Conservation (phyloP, 2,797 vertebrate species). For the Coregonus sp. region DNA sequence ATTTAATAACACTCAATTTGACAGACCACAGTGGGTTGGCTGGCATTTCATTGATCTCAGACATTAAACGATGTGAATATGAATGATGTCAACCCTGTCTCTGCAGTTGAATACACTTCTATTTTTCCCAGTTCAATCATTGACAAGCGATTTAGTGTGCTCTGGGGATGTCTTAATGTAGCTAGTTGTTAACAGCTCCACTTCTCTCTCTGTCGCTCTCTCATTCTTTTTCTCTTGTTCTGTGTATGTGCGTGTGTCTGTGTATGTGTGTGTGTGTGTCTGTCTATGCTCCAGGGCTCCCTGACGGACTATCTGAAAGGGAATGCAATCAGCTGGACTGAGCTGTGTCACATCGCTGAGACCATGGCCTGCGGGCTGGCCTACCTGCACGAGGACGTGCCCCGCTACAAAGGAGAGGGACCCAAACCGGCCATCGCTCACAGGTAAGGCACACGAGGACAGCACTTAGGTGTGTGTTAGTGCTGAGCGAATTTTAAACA, state of each 20-base stretch:
- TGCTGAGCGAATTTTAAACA: no score
- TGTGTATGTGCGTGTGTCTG: constrained; percentile 6
- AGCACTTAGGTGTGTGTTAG: background rate
- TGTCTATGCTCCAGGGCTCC: constrained; percentile 79
- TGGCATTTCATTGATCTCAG: background rate
- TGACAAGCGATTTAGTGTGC: background rate
- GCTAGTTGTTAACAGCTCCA: background rate
- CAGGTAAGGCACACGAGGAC: constrained; percentile 75
- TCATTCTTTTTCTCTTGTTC: background rate
- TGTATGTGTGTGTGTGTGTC: background rate
- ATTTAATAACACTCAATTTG: background rate
- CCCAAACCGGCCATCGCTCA: constrained; percentile 95
- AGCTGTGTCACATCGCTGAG: constrained; percentile 89
- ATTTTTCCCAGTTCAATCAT: background rate
- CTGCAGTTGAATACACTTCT: background rate
- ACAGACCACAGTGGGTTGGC: background rate
- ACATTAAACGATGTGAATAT: background rate
- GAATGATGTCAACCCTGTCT: background rate
- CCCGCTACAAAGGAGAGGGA: constrained; percentile 85
- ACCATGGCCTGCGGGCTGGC: constrained; percentile 90
- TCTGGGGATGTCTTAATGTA: background rate
- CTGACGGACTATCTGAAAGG: constrained; percentile 93
- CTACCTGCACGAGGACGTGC: constrained; percentile 92
- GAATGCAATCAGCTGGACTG: constrained; percentile 86
- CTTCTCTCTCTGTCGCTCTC: background rate